phyloP scores from a whole-genome alignment of 1,140 invertebrate genomes.

The Pseudomyrmex dendroicus region DNA sequence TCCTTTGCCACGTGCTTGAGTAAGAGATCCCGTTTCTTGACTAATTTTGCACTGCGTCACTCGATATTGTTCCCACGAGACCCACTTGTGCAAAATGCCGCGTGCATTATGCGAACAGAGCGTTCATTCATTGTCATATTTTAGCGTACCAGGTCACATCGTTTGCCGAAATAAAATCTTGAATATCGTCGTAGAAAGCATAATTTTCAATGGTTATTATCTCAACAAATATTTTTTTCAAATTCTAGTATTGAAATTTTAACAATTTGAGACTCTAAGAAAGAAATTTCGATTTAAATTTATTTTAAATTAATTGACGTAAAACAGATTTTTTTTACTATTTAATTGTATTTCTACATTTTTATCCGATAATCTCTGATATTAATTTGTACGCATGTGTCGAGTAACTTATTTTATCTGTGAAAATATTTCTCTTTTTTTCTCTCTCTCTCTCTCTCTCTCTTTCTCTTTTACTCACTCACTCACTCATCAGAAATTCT shows the following conservation, averaged over 20 bases:
- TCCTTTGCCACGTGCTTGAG: constrained; percentile 24
- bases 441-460: too few species aligned
- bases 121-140: constrained; percentile 22
- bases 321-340: neutral
- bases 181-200: neutral
- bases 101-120: constrained; percentile 8
- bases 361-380: too few species aligned
- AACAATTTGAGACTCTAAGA: neutral
- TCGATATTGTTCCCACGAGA: constrained; percentile 53
- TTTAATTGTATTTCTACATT: too few species aligned
- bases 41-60: constrained; percentile 61
- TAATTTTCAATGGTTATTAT: neutral
- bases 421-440: too few species aligned
- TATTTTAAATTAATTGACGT: too few species aligned
- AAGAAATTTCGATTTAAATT: neutral
- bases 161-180: neutral
- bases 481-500: too few species aligned
- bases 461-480: too few species aligned
- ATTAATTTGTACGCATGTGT: too few species aligned
- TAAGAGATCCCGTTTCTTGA: constrained; percentile 13
- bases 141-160: neutral
- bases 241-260: neutral
- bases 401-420: neutral
- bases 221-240: neutral
- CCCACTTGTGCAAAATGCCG: constrained; percentile 25